phyloP scores from a whole-genome alignment of 2,888 invertebrate species.

The Dascillus cervinus region DNA sequence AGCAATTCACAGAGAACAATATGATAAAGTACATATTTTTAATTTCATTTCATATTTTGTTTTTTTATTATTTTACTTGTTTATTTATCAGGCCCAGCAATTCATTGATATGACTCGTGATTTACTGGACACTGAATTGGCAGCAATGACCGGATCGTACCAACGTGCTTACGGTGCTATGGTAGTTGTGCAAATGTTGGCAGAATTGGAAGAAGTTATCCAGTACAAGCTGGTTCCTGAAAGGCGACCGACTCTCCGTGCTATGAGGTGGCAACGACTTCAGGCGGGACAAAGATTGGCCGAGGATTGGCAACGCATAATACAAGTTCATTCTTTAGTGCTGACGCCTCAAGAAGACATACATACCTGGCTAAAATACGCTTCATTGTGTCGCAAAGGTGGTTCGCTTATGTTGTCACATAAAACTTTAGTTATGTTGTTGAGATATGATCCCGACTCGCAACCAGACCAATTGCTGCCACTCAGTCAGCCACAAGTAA shows the following conservation, averaged over 20 bases:
- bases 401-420: slow-evolving; percentile 82
- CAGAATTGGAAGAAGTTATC: slow-evolving; percentile 96
- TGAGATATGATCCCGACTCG: slow-evolving; percentile 75
- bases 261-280: slow-evolving; percentile 92
- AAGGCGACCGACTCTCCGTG: slow-evolving; percentile 52
- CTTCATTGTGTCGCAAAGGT: slow-evolving; percentile 90
- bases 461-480: slow-evolving; percentile 66
- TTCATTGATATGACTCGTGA: slow-evolving; percentile 90
- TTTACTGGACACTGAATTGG: slow-evolving; percentile 90
- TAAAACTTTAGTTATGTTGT: slow-evolving; percentile 82
- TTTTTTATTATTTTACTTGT: slow-evolving; percentile 2
- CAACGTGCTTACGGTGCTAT: slow-evolving; percentile 92
- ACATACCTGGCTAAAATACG: slow-evolving; percentile 94
- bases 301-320: slow-evolving; percentile 96
- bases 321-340: slow-evolving; percentile 83
- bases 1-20: slow-evolving; percentile 76
- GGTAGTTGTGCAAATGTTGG: slow-evolving; percentile 94
- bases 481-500: slow-evolving; percentile 73
- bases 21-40: slow-evolving; percentile 28
- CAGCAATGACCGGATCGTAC: slow-evolving; percentile 94
- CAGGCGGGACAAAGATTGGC: slow-evolving; percentile 92
- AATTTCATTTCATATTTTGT: slow-evolving; percentile 12
- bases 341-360: slow-evolving; percentile 90
- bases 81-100: slow-evolving; percentile 55
- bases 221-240: slow-evolving; percentile 92